These are phyloP conservation scores for Conus ventricosus DNA, from an alignment of 1,140 invertebrate genomes.

Conservation along the genomic window DNA sequence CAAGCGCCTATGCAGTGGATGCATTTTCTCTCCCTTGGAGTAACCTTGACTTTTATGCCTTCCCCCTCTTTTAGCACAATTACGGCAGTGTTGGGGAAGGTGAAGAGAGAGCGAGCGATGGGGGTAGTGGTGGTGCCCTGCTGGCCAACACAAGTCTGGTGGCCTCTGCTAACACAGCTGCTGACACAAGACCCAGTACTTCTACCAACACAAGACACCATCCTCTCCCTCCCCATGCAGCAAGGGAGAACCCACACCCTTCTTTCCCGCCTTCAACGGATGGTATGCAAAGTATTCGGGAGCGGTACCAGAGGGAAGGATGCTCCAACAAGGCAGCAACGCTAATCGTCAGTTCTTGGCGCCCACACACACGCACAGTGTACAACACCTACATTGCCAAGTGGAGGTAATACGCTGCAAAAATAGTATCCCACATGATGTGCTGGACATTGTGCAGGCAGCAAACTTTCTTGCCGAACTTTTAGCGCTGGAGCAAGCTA, in stretches of 20 bases:
- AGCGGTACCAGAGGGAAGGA: slow-evolving; percentile 28
- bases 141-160: slow-evolving; percentile 47
- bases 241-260: slow-evolving; percentile 37
- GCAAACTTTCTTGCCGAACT: slow-evolving; percentile 36
- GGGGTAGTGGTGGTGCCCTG: slow-evolving; percentile 38
- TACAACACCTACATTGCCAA: slow-evolving; percentile 42
- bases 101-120: slow-evolving; percentile 25
- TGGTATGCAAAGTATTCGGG: slow-evolving; percentile 46
- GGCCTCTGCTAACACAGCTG: slow-evolving; percentile 30
- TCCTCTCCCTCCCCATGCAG: background rate
- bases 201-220: background rate
- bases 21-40: slow-evolving; percentile 44
- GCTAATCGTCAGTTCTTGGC: slow-evolving; percentile 41
- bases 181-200: slow-evolving; percentile 31
- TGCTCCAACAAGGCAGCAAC: slow-evolving; percentile 35
- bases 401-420: slow-evolving; percentile 39
- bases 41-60: slow-evolving; percentile 33
- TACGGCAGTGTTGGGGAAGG: slow-evolving; percentile 25
- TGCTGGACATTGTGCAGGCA: slow-evolving; percentile 20
- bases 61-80: slow-evolving; percentile 50
- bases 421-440: slow-evolving; percentile 39
- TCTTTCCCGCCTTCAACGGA: slow-evolving; percentile 24
- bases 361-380: slow-evolving; percentile 32
- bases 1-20: slow-evolving; percentile 45
- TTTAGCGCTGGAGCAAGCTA: slow-evolving; percentile 29